Evolutionary conservation across 1,140 invertebrate genomes (phyloP), one percentile per base, ranked within the genome.

Genomic region (Pinna nobilis): DNA sequence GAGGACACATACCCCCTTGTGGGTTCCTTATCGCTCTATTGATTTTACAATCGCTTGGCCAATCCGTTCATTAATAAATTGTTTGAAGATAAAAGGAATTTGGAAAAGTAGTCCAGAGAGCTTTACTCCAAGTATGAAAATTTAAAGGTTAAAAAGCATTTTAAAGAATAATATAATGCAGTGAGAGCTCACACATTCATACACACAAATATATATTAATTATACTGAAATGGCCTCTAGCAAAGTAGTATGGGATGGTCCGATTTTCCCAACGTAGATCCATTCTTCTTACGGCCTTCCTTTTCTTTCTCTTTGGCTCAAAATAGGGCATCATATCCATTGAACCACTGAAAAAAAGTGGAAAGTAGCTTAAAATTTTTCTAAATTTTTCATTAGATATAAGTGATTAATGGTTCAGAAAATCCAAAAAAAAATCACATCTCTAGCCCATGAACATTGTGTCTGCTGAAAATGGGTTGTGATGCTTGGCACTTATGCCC

Each of bases 161-260:
- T n/a, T n/a, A n/a, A n/a, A n/a, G n/a, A n/a, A n/a, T n/a, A n/a
- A n/a, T n/a, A n/a, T n/a, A n/a, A n/a, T n/a, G n/a, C n/a, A n/a
- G n/a, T 3, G 15, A 23, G 51, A n/a, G 15, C 6, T 55, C 13
- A 20, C 3, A n/a, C 28, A 11, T 23, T 55, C 51, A n/a, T 18
- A 6, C 51, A 20, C 11, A 13, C 3, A 25, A 57, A 28, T 9
- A 13, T 13, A 47, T 65, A 28, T 15, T 1, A 32, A 53, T 57
- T 81, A 76, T 81, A 85, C 80, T 73, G 66, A 84, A 86, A 64
- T 86, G 77, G 25, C 80, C 76, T 13, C 49, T 44, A 1, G 78
- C 80, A 50, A 84, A 80, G 60, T 57, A 61, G 63, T 84, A 86
- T 1, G 82, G 83, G 13, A 87, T 57, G 5, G 70, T 70, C 0